phyloP scores from a whole-genome alignment of 1,140 invertebrate genomes.

The Cydia strobilella region DNA sequence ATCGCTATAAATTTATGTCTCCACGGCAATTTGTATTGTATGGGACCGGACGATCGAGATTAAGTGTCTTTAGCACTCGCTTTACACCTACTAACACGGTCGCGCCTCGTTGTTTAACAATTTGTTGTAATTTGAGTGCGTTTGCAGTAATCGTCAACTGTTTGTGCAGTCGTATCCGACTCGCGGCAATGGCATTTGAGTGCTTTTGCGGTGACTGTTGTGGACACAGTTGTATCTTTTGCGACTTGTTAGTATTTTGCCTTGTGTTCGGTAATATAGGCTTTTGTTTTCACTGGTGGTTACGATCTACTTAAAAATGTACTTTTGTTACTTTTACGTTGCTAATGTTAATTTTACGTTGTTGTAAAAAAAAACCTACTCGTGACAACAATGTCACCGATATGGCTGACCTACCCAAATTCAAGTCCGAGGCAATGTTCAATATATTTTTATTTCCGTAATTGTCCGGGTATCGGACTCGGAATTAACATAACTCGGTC shows the following conservation, averaged over 20 bases:
- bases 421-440: not conserved
- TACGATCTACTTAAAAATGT: not conserved
- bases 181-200: slow-evolving; percentile 15
- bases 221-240: slow-evolving; percentile 16
- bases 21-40: slow-evolving; percentile 17
- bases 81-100: slow-evolving; percentile 7
- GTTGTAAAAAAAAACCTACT: no score
- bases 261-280: not conserved
- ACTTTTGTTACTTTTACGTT: not conserved
- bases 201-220: not conserved
- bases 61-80: not conserved
- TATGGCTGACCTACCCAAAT: not conserved
- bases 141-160: not conserved
- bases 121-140: slow-evolving; percentile 13
- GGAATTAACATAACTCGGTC: slow-evolving; percentile 23
- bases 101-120: slow-evolving; percentile 6
- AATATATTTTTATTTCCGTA: slow-evolving; percentile 7
- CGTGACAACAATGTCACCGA: not conserved
- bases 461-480: not conserved
- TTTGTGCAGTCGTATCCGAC: slow-evolving; percentile 3
- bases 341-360: not conserved
- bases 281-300: slow-evolving; percentile 3
- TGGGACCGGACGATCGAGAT: slow-evolving; percentile 7
- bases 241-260: not conserved
- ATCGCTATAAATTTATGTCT: slow-evolving; percentile 29